Percentiles rank a stretch among this genome's conserved stretches.
These are phyloP conservation scores for Exaiptasia diaphana DNA, from an alignment of 64 coral and sea anemone species.

Conservation along the genomic window DNA sequence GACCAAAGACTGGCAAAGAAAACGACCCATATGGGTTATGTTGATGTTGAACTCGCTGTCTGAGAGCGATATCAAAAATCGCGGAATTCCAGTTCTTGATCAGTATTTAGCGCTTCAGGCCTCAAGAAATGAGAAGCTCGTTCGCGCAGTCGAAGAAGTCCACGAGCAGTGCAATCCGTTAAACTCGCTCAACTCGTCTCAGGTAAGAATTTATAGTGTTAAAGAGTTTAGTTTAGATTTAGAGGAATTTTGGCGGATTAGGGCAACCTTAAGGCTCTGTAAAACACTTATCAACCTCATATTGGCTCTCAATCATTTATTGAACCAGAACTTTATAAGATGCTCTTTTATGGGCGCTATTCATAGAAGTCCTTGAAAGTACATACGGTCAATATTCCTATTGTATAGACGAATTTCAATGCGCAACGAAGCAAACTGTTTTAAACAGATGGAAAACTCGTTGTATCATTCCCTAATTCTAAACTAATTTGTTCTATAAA, in stretches of 20 bases:
- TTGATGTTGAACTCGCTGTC: slow-evolving; percentile 85
- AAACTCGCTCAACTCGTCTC: slow-evolving; percentile 72
- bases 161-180: slow-evolving; percentile 79
- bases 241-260: neutral
- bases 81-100: slow-evolving; percentile 85
- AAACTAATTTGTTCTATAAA: too few species aligned
- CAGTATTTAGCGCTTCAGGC: slow-evolving; percentile 82
- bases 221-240: neutral
- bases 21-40: slow-evolving; percentile 98
- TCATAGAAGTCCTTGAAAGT: too few species aligned
- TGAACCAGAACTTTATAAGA: neutral
- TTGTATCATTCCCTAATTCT: too few species aligned
- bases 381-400: too few species aligned
- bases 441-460: too few species aligned
- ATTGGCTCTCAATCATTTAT: neutral
- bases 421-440: too few species aligned
- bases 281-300: neutral
- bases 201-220: slow-evolving; percentile 36
- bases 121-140: slow-evolving; percentile 52
- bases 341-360: too few species aligned
- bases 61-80: slow-evolving; percentile 76
- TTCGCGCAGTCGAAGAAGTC: slow-evolving; percentile 77
- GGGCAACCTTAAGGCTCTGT: neutral
- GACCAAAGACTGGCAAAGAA: slow-evolving; percentile 90
- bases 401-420: too few species aligned